A percentile compares a stretch with the other conserved stretches of the same genome.
Conservation (phyloP, 2,888 invertebrate genomes). For the Griposia aprilina region DNA sequence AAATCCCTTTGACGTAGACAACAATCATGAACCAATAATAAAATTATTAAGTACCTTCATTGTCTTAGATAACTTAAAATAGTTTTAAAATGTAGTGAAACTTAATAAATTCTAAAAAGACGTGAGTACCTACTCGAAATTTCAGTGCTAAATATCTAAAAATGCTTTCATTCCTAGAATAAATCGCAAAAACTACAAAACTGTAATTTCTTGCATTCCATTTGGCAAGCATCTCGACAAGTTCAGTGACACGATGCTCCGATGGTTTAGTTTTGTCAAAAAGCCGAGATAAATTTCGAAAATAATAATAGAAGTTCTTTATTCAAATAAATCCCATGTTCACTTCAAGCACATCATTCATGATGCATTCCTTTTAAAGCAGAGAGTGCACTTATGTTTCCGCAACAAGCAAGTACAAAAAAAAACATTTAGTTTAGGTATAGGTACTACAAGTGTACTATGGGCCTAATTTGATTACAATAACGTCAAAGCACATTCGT, state of each 20-base stretch:
- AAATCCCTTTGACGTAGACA: slow-evolving; percentile 13
- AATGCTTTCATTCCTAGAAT: slow-evolving; percentile 3
- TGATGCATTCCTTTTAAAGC: neutral
- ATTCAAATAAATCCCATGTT: slow-evolving; percentile 11
- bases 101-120: too few species aligned
- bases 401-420: neutral
- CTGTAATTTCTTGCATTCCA: slow-evolving; percentile 8
- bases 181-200: slow-evolving; percentile 31
- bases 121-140: too few species aligned
- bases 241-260: slow-evolving; percentile 35
- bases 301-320: slow-evolving; percentile 5
- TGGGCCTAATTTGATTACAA: neutral
- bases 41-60: too few species aligned
- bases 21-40: neutral
- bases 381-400: neutral
- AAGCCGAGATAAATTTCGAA: neutral
- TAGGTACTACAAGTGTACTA: neutral
- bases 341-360: neutral
- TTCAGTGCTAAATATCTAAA: neutral
- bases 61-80: too few species aligned
- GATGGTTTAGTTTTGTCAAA: neutral
- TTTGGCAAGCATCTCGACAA: slow-evolving; percentile 32
- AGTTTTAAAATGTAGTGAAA: too few species aligned
- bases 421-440: neutral
- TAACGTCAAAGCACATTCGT: neutral